These are phyloP conservation scores for Chiloscyllium punctatum DNA, from an alignment of 2,797 vertebrate species.

Conservation along the genomic window DNA sequence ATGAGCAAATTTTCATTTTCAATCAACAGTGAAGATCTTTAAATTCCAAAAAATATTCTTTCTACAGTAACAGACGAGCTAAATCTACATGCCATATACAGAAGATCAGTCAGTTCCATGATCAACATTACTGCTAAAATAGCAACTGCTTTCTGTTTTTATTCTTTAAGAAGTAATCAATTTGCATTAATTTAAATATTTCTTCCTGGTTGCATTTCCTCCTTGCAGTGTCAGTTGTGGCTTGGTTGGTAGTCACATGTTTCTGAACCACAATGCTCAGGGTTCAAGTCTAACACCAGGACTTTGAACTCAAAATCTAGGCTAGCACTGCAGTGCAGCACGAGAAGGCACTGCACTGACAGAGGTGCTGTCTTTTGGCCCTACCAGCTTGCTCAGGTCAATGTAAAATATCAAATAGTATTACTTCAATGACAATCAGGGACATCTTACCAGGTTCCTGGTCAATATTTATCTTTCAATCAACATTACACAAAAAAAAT, in stretches of 20 bases:
- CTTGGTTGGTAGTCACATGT: too few relatives aligned
- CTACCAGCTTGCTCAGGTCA: too few relatives aligned
- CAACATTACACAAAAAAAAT: not conserved
- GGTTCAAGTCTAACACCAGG: too few relatives aligned
- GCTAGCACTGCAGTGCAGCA: too few relatives aligned
- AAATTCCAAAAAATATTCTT: not conserved
- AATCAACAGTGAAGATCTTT: not conserved
- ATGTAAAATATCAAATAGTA: not conserved
- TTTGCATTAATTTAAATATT: not conserved
- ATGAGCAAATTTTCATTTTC: not conserved
- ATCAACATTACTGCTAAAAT: too few relatives aligned
- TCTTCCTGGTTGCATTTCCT: not conserved
- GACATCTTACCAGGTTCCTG: too few relatives aligned
- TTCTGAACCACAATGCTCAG: too few relatives aligned
- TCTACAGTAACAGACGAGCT: not conserved
- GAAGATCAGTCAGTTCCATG: not conserved
- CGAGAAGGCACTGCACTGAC: too few relatives aligned
- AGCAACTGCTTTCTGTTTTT: not conserved
- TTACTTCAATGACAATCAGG: not conserved
- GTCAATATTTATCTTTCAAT: too few relatives aligned
- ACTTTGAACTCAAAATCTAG: too few relatives aligned
- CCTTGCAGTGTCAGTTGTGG: too few relatives aligned
- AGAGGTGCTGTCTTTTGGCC: too few relatives aligned
- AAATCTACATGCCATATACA: not conserved
- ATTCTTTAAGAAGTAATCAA: not conserved